These are phyloP conservation scores for Acanthisitta chloris DNA, from an alignment of 2,113 vertebrate species.

Conservation along the genomic window DNA sequence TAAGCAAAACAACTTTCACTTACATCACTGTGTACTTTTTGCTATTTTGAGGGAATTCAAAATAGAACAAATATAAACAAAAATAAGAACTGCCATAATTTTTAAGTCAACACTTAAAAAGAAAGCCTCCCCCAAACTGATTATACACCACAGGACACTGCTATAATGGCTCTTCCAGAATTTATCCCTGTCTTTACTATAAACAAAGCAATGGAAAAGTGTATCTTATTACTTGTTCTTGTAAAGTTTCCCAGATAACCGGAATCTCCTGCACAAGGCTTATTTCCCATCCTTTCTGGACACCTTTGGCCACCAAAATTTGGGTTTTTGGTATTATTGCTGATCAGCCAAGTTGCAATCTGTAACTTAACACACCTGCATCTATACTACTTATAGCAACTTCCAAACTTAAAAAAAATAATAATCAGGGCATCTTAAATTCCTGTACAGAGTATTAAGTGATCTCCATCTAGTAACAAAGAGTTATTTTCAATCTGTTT, in stretches of 20 bases:
- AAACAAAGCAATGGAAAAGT: not conserved
- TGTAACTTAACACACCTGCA: not conserved
- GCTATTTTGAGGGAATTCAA: not conserved
- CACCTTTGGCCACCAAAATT: not conserved
- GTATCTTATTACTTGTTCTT: not conserved
- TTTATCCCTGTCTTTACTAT: not conserved
- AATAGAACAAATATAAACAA: not conserved
- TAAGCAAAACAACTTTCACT: not conserved
- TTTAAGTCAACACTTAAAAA: not conserved
- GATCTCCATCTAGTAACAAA: not conserved
- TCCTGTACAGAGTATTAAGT: not conserved
- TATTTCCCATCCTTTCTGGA: not conserved
- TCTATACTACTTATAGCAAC: not conserved
- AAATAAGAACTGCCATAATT: not conserved
- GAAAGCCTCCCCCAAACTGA: not conserved
- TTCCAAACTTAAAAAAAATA: not conserved
- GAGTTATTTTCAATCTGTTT: not conserved
- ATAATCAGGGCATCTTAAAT: not conserved
- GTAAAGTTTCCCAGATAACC: not conserved
- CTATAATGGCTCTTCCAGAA: not conserved
- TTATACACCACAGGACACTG: not conserved
- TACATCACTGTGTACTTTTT: not conserved
- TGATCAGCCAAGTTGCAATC: not conserved
- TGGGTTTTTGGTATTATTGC: not conserved
- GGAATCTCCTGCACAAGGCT: not conserved